Evolutionary conservation across 2,888 invertebrate species (phyloP).

Genomic region (Nebria brevicollis): DNA sequence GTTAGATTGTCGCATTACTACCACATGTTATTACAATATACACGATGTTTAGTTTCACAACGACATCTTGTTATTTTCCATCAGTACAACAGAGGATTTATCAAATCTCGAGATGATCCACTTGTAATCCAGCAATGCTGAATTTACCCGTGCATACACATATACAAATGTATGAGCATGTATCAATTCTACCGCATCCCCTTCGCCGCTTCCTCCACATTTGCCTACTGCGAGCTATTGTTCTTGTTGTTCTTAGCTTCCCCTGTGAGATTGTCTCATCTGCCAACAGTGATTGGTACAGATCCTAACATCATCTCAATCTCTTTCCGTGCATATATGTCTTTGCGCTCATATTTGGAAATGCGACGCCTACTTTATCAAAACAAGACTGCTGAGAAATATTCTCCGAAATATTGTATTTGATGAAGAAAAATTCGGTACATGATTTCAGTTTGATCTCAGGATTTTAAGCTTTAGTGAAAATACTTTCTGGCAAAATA

Average conservation of each 20-base stretch:
- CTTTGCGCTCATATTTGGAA: background rate
- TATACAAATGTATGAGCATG: background rate
- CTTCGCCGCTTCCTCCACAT: background rate
- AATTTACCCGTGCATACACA: background rate
- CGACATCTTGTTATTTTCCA: background rate
- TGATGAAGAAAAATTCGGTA: too few relatives aligned
- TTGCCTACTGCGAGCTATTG: background rate
- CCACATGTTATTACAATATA: background rate
- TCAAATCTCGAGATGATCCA: background rate
- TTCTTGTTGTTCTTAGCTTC: background rate
- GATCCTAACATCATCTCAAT: slow-evolving; percentile 18
- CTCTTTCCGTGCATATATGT: background rate
- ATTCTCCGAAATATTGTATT: background rate
- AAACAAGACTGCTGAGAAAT: background rate
- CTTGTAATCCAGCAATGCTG: background rate
- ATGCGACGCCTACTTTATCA: background rate
- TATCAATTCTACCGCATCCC: background rate
- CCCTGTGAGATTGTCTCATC: slow-evolving; percentile 22
- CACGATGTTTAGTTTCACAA: background rate
- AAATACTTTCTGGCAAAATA: too few relatives aligned
- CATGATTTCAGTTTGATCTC: too few relatives aligned
- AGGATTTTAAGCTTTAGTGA: too few relatives aligned
- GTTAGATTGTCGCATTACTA: too few relatives aligned
- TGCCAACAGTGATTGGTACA: slow-evolving; percentile 18
- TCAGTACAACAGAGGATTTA: background rate